phyloP scores from a whole-genome alignment of 2,888 invertebrate genomes.

The Campoletis raptor region DNA sequence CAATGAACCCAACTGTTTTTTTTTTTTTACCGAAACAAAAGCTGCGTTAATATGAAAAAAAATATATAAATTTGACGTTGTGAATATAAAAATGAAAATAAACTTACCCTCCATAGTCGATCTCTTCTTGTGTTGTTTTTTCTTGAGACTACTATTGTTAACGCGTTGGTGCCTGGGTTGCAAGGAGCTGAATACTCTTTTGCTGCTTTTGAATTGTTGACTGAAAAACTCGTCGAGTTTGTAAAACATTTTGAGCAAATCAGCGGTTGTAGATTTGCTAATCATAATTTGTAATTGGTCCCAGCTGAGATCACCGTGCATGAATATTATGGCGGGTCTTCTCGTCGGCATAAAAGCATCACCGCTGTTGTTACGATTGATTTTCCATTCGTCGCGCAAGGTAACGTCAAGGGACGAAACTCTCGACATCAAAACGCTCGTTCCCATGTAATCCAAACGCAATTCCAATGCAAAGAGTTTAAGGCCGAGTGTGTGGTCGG shows the following conservation, averaged over 20 bases:
- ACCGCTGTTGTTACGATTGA: slow-evolving; percentile 85
- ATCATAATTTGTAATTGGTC: slow-evolving; percentile 98
- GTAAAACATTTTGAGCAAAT: slow-evolving; percentile 98
- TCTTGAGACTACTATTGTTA: slow-evolving; percentile 80
- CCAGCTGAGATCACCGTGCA: slow-evolving; percentile 97
- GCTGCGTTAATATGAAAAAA: no score
- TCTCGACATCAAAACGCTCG: slow-evolving; percentile 96
- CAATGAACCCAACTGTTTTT: not conserved
- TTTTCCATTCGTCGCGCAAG: slow-evolving; percentile 95
- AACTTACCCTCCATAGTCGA: slow-evolving; percentile 81
- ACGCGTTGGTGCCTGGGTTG: slow-evolving; percentile 86
- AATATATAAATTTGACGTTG: no score
- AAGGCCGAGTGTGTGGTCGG: slow-evolving; percentile 94
- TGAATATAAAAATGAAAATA: not conserved
- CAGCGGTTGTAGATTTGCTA: slow-evolving; percentile 98
- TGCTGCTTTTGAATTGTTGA: slow-evolving; percentile 98
- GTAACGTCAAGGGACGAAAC: slow-evolving; percentile 93
- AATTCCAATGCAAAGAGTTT: slow-evolving; percentile 94
- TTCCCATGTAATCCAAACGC: slow-evolving; percentile 99
- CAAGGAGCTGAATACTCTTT: slow-evolving; percentile 93
- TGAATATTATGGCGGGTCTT: slow-evolving; percentile 94
- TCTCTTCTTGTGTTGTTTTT: slow-evolving; percentile 83
- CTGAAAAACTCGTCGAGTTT: slow-evolving; percentile 99
- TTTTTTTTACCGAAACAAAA: not conserved
- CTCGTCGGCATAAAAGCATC: slow-evolving; percentile 88